Evolutionary conservation across 1,140 invertebrate species (phyloP).

Genomic region (Drosophila quadrilineata): DNA sequence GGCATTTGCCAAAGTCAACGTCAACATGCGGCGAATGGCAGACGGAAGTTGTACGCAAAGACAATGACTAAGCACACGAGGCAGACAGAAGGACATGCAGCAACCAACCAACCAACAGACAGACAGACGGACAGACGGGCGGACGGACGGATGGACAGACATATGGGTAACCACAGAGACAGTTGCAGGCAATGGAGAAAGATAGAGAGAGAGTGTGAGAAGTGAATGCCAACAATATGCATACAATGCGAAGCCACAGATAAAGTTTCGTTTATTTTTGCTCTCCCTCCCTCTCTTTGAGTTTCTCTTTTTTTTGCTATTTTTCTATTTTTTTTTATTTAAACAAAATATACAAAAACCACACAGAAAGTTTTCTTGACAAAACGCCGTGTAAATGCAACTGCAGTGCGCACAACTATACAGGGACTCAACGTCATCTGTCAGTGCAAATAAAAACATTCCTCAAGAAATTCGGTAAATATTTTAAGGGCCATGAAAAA

Average conservation of each 20-base stretch:
- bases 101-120: too few species aligned
- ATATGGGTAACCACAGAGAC: constrained; percentile 18
- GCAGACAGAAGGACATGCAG: constrained; percentile 12
- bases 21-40: constrained; percentile 53
- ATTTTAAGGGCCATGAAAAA: constrained; percentile 26
- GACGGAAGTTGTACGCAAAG: constrained; percentile 64
- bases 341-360: background rate
- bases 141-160: constrained; percentile 12
- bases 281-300: too few species aligned
- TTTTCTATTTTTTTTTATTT: constrained; percentile 13
- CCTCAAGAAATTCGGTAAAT: constrained; percentile 41
- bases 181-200: background rate
- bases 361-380: constrained; percentile 31
- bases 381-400: constrained; percentile 39
- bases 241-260: constrained; percentile 57
- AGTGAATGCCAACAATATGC: constrained; percentile 44
- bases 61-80: constrained; percentile 61
- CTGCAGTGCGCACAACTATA: constrained; percentile 24
- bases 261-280: constrained; percentile 57
- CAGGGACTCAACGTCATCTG: constrained; percentile 14
- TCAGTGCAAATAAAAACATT: constrained; percentile 52
- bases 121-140: constrained; percentile 17
- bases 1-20: constrained; percentile 46
- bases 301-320: constrained; percentile 6
- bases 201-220: background rate